Evolutionary conservation across 2,888 invertebrate genomes (phyloP), one percentile per base, ranked within the genome.

Genomic region (Plagiodera versicolora): DNA sequence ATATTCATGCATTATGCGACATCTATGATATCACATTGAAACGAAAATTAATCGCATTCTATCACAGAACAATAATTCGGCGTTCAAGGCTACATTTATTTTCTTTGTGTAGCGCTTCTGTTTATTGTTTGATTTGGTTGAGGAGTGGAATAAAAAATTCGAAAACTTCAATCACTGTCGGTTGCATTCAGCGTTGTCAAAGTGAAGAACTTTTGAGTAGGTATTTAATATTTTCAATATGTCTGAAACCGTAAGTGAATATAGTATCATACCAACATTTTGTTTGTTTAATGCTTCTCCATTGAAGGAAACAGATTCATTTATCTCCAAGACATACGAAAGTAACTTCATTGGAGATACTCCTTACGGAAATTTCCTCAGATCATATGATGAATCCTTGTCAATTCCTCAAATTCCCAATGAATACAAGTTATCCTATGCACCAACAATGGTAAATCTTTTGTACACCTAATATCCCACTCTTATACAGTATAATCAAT

Each of bases 401-500:
- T 19, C 64, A 14, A 57, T 64, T n/a, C 57, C 65, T 44, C 57
- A 64, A 47, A 48, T 56, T 39, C 44, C 67, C 51, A 61, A 58
- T 58, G 66, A 70, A 19, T 71, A 64, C 49, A 70, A 68, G 58
- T 65, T 67, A 48, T 44, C 66, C 30, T 68, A 67, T 54, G 68
- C 71, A 30, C 65, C 65, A 48, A 70, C 72, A 24, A 69, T 72
- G 72, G 72, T 73, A 70, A 47, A 53, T 30, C 14, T 1, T 45
- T 14, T 19, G 19, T 16, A 17, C n/a, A 6, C 18, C n/a, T 18
- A 32, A 30, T 39, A 20, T 14, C 11, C 6, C 1, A 17, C 19
- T 10, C 2, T 18, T 57, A 8, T 30, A 35, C 32, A 28, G 51
- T 39, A 19, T 52, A 20, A n/a, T n/a, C n/a, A n/a, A n/a, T n/a